A percentile compares a stretch with the other conserved stretches of the same genome.
phyloP scores from a whole-genome alignment of 2,113 vertebrate genomes.

The Loxodonta africana region DNA sequence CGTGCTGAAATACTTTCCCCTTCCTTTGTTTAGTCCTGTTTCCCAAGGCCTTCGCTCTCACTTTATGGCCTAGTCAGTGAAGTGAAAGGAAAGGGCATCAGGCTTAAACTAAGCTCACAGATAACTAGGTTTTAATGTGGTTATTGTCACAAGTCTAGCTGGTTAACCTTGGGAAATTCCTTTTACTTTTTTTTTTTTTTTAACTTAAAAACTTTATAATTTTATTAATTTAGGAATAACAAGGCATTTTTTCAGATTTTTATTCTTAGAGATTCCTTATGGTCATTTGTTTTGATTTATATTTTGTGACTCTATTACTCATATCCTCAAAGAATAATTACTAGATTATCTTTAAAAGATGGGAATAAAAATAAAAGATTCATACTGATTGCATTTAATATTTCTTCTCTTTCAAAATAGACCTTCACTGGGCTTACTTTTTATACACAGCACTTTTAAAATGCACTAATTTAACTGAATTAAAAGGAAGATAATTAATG shows the following conservation, averaged over 20 bases:
- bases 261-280: slow-evolving; percentile 21
- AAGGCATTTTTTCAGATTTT: not conserved
- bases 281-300: not conserved
- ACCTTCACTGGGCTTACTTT: not conserved
- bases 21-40: not conserved
- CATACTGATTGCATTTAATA: not conserved
- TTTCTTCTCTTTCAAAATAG: not conserved
- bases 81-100: not conserved
- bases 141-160: not conserved
- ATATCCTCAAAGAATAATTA: not conserved
- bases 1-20: not conserved
- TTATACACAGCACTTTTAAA: not conserved
- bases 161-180: not conserved
- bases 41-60: not conserved
- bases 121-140: not conserved
- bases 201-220: not conserved
- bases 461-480: not conserved
- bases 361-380: slow-evolving; percentile 44
- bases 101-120: not conserved
- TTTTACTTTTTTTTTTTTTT: slow-evolving; percentile 5
- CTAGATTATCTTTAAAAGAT: not conserved
- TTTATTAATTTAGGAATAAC: not conserved
- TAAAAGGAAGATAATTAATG: not conserved
- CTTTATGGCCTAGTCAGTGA: not conserved
- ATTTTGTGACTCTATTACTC: not conserved